phyloP scores from a whole-genome alignment of 2,113 vertebrate genomes.

The Gulo gulo region DNA sequence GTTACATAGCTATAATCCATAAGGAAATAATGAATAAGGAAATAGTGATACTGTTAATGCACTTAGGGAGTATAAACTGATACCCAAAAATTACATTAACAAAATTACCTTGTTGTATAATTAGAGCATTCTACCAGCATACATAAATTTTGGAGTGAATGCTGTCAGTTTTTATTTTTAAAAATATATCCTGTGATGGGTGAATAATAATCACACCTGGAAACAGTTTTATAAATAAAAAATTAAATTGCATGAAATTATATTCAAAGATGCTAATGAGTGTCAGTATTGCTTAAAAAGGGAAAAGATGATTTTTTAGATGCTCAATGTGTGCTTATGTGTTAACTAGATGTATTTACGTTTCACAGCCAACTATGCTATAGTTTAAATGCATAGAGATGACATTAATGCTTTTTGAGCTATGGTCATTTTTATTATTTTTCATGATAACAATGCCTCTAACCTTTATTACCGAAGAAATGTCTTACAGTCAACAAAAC shows the following conservation, averaged over 20 bases:
- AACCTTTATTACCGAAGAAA: background rate
- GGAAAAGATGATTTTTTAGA: constrained; percentile 55
- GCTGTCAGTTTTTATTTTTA: constrained; percentile 64
- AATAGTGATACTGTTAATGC: background rate
- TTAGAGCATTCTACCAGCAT: constrained; percentile 45
- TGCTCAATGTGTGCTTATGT: constrained; percentile 21
- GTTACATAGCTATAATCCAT: background rate
- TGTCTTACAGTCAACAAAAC: background rate
- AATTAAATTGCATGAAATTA: constrained; percentile 63
- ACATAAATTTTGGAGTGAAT: constrained; percentile 53
- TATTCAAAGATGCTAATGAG: constrained; percentile 64
- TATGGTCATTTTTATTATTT: constrained; percentile 41
- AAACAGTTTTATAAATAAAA: constrained; percentile 71
- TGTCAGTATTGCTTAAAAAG: constrained; percentile 51
- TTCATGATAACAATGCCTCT: background rate
- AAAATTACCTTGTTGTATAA: constrained; percentile 54
- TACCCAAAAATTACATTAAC: constrained; percentile 31
- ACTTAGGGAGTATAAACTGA: constrained; percentile 5
- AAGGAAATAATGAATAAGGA: background rate
- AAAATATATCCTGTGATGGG: constrained; percentile 60
- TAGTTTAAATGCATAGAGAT: background rate
- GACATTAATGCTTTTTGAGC: constrained; percentile 5
- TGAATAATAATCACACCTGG: constrained; percentile 69
- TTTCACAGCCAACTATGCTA: background rate
- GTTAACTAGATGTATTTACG: constrained; percentile 51